Evolutionary conservation across 2,888 invertebrate species (phyloP).

Genomic region (Xestia ashworthii): DNA sequence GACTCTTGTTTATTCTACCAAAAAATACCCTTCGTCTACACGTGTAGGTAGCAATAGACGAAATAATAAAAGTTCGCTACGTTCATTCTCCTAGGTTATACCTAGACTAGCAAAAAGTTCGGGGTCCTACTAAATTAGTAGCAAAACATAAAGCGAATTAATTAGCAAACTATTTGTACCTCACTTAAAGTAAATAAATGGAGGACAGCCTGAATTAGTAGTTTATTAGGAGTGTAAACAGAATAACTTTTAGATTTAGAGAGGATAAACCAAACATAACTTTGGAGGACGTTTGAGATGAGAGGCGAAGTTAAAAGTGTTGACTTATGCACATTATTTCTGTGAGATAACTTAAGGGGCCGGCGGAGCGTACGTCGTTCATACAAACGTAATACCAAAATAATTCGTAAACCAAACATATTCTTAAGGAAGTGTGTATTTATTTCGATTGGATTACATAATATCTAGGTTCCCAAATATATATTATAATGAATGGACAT

Average conservation of each 20-base stretch:
- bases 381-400: no score
- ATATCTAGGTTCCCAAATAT: no score
- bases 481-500: no score
- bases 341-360: no score
- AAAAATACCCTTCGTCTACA: conserved; percentile 7
- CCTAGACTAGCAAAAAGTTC: conserved; percentile 38
- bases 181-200: conserved; percentile 19
- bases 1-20: neutral
- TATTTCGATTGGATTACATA: no score
- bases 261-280: conserved; percentile 2
- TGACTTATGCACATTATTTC: neutral
- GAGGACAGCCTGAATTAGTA: conserved; percentile 12
- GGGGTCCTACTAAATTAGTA: conserved; percentile 19
- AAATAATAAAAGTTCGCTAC: neutral
- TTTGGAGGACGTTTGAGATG: neutral
- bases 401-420: no score
- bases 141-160: conserved; percentile 29
- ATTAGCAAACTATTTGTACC: conserved; percentile 43
- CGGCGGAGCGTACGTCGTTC: no score
- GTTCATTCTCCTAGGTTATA: conserved; percentile 6
- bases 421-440: no score
- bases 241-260: conserved; percentile 24
- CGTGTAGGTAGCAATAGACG: neutral
- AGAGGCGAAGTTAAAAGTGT: neutral
- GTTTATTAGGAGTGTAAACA: conserved; percentile 14